A percentile compares a stretch with the other conserved stretches of the same genome.
These are phyloP conservation scores for Notospermus geniculatus DNA, from an alignment of 1,140 invertebrate species.

Conservation along the genomic window DNA sequence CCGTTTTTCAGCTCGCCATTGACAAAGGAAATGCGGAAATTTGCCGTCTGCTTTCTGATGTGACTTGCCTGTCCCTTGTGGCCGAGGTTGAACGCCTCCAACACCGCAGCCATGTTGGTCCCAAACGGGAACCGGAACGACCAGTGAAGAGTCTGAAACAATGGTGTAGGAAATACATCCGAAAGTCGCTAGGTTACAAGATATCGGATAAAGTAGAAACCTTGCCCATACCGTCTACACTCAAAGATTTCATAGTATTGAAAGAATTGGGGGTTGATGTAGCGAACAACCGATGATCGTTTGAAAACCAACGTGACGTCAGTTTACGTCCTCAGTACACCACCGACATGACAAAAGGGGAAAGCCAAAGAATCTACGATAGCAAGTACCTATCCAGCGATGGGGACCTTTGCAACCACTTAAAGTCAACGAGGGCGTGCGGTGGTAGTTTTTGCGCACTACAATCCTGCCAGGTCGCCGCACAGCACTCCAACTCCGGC, in stretches of 20 bases:
- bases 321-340: too few species aligned
- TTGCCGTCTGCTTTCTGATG: constrained; percentile 43
- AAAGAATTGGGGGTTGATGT: constrained; percentile 25
- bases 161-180: constrained; percentile 46
- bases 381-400: too few species aligned
- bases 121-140: constrained; percentile 36
- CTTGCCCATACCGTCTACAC: constrained; percentile 43
- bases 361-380: too few species aligned
- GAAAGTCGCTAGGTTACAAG: constrained; percentile 41
- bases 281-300: too few species aligned
- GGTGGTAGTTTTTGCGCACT: too few species aligned
- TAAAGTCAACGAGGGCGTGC: too few species aligned
- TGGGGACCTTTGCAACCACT: too few species aligned
- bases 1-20: constrained; percentile 49
- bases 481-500: too few species aligned
- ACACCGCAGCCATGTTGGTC: constrained; percentile 38
- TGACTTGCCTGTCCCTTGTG: constrained; percentile 46
- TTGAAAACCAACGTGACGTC: too few species aligned
- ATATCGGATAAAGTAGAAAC: constrained; percentile 38
- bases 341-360: too few species aligned
- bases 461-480: too few species aligned
- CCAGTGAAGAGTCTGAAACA: constrained; percentile 42
- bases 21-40: constrained; percentile 51
- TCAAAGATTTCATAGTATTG: constrained; percentile 48
- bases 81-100: constrained; percentile 41